These are phyloP conservation scores for Laticauda laticaudata DNA, from an alignment of 2,113 vertebrate genomes.

Conservation along the genomic window DNA sequence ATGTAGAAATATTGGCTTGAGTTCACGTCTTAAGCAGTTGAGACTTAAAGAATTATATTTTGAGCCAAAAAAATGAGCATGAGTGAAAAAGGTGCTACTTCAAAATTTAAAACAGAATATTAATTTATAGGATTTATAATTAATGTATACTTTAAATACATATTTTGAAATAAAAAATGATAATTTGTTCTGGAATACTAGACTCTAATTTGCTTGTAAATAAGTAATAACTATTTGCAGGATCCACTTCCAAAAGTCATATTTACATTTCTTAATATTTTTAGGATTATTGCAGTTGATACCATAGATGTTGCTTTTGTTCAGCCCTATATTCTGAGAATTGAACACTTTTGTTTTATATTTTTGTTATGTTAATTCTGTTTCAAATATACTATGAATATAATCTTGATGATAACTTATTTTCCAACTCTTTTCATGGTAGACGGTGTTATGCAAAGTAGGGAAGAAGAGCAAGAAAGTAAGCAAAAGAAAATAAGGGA, in stretches of 20 bases:
- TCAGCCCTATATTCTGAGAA: slow-evolving; percentile 63
- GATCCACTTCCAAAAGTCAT: slow-evolving; percentile 27
- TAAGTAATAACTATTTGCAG: slow-evolving; percentile 25
- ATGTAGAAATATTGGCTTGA: background rate
- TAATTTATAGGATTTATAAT: slow-evolving; percentile 55
- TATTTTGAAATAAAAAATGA: slow-evolving; percentile 63
- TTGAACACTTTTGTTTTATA: slow-evolving; percentile 63
- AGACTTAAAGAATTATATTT: slow-evolving; percentile 3
- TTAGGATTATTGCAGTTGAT: slow-evolving; percentile 33
- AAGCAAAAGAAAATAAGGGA: background rate
- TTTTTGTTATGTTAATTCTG: slow-evolving; percentile 69
- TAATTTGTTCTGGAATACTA: background rate
- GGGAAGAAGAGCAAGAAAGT: background rate
- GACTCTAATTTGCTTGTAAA: slow-evolving; percentile 9
- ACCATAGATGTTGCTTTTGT: slow-evolving; percentile 47
- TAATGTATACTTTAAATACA: slow-evolving; percentile 64
- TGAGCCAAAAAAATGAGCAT: slow-evolving; percentile 47
- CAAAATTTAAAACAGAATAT: slow-evolving; percentile 57
- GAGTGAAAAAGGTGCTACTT: slow-evolving; percentile 53
- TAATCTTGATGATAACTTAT: slow-evolving; percentile 48
- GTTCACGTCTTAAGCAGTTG: background rate
- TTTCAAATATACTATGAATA: slow-evolving; percentile 53
- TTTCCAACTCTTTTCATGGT: slow-evolving; percentile 13
- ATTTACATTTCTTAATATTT: slow-evolving; percentile 43
- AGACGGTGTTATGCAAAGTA: background rate